phyloP scores from a whole-genome alignment of 1,140 invertebrate species.

The Dendroctonus valens region DNA sequence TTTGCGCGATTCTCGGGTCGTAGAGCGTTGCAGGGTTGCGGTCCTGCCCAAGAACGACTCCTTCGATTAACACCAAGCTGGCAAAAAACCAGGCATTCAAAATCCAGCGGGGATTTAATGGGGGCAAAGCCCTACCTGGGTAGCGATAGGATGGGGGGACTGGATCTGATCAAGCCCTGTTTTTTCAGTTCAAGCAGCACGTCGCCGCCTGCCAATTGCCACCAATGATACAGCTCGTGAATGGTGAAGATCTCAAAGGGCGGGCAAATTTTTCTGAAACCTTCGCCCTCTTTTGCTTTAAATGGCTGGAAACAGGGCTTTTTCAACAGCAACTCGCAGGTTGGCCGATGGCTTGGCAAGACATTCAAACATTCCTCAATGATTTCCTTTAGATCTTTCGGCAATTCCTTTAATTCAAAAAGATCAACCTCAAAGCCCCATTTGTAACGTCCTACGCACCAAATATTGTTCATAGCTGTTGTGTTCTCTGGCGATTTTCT shows the following conservation, averaged over 20 bases:
- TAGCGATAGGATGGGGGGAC: slow-evolving; percentile 73
- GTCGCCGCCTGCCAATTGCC: slow-evolving; percentile 94
- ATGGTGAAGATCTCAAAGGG: slow-evolving; percentile 48
- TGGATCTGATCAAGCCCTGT: slow-evolving; percentile 83
- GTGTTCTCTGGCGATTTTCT: slow-evolving; percentile 75
- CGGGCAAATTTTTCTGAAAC: slow-evolving; percentile 40
- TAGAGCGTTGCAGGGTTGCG: slow-evolving; percentile 76
- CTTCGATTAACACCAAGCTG: slow-evolving; percentile 77
- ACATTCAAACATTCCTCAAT: slow-evolving; percentile 71
- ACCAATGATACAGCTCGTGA: slow-evolving; percentile 79
- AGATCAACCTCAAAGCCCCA: background rate
- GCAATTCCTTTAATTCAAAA: slow-evolving; percentile 55
- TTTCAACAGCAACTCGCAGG: slow-evolving; percentile 59
- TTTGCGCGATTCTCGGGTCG: slow-evolving; percentile 78
- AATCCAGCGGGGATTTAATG: background rate
- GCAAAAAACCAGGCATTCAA: slow-evolving; percentile 32
- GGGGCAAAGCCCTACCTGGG: slow-evolving; percentile 60
- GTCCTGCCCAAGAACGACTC: slow-evolving; percentile 72
- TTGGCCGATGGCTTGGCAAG: slow-evolving; percentile 61
- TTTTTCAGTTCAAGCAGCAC: slow-evolving; percentile 86
- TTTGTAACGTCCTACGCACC: slow-evolving; percentile 48
- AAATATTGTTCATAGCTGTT: slow-evolving; percentile 65
- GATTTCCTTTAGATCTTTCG: slow-evolving; percentile 60
- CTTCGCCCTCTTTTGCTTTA: slow-evolving; percentile 38
- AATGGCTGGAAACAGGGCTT: slow-evolving; percentile 54